Base-by-base conservation (phyloP, 2,113 vertebrate species). In the Thinocorus orbignyianus region DNA sequence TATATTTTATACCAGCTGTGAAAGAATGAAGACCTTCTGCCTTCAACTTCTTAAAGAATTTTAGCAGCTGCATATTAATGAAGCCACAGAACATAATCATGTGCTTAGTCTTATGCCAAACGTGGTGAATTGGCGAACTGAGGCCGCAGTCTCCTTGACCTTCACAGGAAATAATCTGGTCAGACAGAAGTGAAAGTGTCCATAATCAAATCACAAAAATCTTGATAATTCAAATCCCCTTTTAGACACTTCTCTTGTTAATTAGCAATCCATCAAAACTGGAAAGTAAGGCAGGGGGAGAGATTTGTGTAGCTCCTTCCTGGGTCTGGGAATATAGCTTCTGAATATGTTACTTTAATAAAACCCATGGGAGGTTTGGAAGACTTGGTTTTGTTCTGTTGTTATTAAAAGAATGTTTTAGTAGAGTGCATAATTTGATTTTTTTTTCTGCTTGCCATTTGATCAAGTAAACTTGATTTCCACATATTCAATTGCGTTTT, bases 251-350 rank as follows among this genome's bases (percentile, higher is more conserved):
- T 68, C 9, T 92, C 88, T 86, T n/a, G 17, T 95, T 97, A 97
- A 91, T 97, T 95, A 98, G 33, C 78, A 94, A 84, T 95, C 79
- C 85, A 87, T 93, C 81, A 93, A 91, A 95, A 92, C 80, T 74
- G 77, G 87, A 95, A 97, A 94, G 82, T 82, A 96, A 95, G 80
- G 81, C 68, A 88, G 52, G 81, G 33, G 11, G 64, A 86, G 31
- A 90, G 28, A 91, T 11, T 5, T 62, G 65, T 44, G 81, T 93
- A 81, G n/a, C 61, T 95, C 71, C 49, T 97, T 88, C 44, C 68
- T 83, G n/a, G 39, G 11, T 44, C n/a, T 95, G 60, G 73, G 44
- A 94, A 96, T 86, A 52, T 85, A 71, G 44, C 42, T 66, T 68
- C 82, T 86, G 82, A 90, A 93, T 96, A 92, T 61, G 57, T 88